Percentiles rank a stretch among this genome's conserved stretches.
These are phyloP conservation scores for Drosophila eohydei DNA, from an alignment of 2,888 invertebrate genomes.

Conservation along the genomic window DNA sequence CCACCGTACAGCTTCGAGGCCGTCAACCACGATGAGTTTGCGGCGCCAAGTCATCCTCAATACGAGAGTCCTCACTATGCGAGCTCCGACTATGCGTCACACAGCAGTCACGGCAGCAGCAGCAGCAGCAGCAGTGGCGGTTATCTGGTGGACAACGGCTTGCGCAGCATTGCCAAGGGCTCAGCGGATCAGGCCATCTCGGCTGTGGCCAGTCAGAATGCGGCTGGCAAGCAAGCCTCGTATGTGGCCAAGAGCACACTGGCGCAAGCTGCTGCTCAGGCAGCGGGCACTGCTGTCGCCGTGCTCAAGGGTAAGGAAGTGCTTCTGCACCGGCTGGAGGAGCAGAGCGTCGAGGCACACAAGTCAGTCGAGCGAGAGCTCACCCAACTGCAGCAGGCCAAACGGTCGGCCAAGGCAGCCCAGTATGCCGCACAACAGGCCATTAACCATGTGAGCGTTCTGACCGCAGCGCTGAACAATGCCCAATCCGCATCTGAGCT, in stretches of 20 bases:
- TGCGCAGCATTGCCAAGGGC: slow-evolving; percentile 89
- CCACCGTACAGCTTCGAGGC: slow-evolving; percentile 77
- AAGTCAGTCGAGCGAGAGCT: slow-evolving; percentile 88
- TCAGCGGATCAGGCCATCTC: slow-evolving; percentile 91
- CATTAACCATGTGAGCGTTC: slow-evolving; percentile 86
- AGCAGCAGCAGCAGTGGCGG: slow-evolving; percentile 30
- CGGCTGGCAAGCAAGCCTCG: slow-evolving; percentile 91
- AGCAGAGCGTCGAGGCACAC: slow-evolving; percentile 91
- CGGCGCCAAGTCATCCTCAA: slow-evolving; percentile 30
- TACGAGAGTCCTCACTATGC: slow-evolving; percentile 26
- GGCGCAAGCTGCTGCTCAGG: slow-evolving; percentile 91
- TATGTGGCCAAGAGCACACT: slow-evolving; percentile 91
- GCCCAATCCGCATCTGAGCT: slow-evolving; percentile 91
- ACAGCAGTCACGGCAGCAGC: slow-evolving; percentile 28
- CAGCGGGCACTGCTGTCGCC: slow-evolving; percentile 89
- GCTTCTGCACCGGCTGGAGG: slow-evolving; percentile 88
- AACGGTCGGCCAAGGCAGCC: slow-evolving; percentile 89
- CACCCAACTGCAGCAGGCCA: slow-evolving; percentile 90
- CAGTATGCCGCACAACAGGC: slow-evolving; percentile 89
- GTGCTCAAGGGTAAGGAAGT: slow-evolving; percentile 89
- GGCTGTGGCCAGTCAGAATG: slow-evolving; percentile 90
- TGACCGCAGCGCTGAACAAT: slow-evolving; percentile 91
- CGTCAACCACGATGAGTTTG: slow-evolving; percentile 73
- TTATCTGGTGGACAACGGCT: slow-evolving; percentile 87
- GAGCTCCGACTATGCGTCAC: slow-evolving; percentile 44